Conservation (phyloP, 2,888 invertebrate genomes). For the Camptogramma bilineatum region DNA sequence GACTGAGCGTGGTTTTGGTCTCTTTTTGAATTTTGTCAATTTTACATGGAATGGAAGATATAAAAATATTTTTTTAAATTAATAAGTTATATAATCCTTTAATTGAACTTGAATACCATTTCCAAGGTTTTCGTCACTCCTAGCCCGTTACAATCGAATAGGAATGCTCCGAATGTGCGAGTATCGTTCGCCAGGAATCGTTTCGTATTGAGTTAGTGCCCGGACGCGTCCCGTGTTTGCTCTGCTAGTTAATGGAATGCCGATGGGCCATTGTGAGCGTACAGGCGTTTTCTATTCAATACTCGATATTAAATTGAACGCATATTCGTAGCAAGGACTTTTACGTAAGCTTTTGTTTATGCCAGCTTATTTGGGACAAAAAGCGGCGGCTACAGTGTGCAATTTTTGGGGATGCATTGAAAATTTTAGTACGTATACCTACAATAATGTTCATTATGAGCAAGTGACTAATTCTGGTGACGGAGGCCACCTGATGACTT, state of each 20-base stretch:
- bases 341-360: conserved; percentile 24
- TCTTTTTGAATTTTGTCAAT: too few species aligned
- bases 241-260: conserved; percentile 81
- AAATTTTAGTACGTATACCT: too few species aligned
- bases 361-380: background rate
- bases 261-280: conserved; percentile 76
- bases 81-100: background rate
- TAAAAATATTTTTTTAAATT: too few species aligned
- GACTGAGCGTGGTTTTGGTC: too few species aligned
- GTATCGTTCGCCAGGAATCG: conserved; percentile 72
- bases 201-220: conserved; percentile 73
- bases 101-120: conserved; percentile 5
- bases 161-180: conserved; percentile 68
- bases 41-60: too few species aligned
- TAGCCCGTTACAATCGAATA: conserved; percentile 60
- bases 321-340: conserved; percentile 51
- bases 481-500: too few species aligned
- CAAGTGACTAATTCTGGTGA: too few species aligned
- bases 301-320: conserved; percentile 72
- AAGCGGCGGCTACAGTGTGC: background rate
- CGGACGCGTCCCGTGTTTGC: conserved; percentile 77
- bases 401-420: too few species aligned
- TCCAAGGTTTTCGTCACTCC: conserved; percentile 35
- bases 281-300: conserved; percentile 76
- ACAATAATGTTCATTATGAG: too few species aligned